phyloP scores from a whole-genome alignment of 2,113 vertebrate genomes.

The Ceyx melanurus region DNA sequence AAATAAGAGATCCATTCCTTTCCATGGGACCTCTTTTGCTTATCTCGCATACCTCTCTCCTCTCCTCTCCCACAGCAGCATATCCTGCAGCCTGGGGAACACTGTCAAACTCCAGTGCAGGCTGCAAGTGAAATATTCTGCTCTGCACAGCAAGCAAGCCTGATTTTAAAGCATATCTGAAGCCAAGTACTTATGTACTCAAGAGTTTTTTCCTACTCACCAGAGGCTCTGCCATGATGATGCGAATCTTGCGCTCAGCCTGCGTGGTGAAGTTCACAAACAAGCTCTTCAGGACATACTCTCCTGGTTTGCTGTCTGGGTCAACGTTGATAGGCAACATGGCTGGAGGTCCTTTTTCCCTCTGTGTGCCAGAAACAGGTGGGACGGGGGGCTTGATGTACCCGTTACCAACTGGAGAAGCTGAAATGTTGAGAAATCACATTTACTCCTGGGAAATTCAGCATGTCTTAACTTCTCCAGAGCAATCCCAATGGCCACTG shows the following conservation, averaged over 20 bases:
- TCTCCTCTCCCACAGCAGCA: neutral
- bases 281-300: constrained; percentile 95
- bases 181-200: neutral
- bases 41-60: constrained; percentile 2
- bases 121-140: neutral
- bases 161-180: neutral
- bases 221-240: constrained; percentile 96
- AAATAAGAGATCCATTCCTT: neutral
- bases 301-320: constrained; percentile 95
- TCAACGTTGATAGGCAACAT: constrained; percentile 92
- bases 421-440: constrained; percentile 71
- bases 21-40: neutral
- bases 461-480: neutral
- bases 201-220: constrained; percentile 77
- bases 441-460: neutral
- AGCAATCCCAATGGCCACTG: neutral
- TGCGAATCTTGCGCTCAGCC: constrained; percentile 93
- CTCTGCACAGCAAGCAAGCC: neutral
- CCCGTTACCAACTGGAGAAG: constrained; percentile 94
- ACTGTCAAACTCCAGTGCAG: neutral
- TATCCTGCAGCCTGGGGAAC: neutral
- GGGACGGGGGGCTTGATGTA: constrained; percentile 90
- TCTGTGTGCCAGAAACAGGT: constrained; percentile 85
- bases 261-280: constrained; percentile 94
- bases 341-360: constrained; percentile 88